Percentiles rank a stretch among this genome's conserved stretches.
Conservation (phyloP, 2,888 invertebrate genomes). For the Oscheius onirici region DNA sequence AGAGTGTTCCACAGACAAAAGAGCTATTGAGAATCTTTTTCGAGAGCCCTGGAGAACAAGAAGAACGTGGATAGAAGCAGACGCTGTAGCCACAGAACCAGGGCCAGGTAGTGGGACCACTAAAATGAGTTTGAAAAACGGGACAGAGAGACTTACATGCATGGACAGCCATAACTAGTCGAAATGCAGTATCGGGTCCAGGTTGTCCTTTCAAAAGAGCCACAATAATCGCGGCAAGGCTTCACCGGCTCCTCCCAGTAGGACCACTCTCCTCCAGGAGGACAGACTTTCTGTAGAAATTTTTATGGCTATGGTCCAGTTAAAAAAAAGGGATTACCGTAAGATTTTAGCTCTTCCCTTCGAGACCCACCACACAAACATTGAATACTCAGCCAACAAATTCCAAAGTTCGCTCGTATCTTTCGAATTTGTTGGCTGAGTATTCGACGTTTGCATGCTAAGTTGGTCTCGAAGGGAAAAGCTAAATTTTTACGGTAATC, state of each 20-base stretch:
- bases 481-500: too few relatives aligned
- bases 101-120: neutral
- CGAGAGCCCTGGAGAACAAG: slow-evolving; percentile 30
- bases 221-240: slow-evolving; percentile 47
- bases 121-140: neutral
- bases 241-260: slow-evolving; percentile 31
- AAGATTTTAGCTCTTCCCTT: too few relatives aligned
- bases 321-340: too few relatives aligned
- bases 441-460: too few relatives aligned
- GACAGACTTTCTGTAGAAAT: too few relatives aligned
- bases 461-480: too few relatives aligned
- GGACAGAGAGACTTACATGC: slow-evolving; percentile 28
- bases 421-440: too few relatives aligned
- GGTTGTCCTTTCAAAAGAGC: slow-evolving; percentile 44
- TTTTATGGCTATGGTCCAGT: neutral
- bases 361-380: too few relatives aligned
- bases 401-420: too few relatives aligned
- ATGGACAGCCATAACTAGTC: slow-evolving; percentile 40
- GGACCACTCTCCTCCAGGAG: slow-evolving; percentile 33
- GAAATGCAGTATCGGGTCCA: slow-evolving; percentile 41
- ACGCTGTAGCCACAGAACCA: slow-evolving; percentile 3
- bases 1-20: too few relatives aligned
- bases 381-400: too few relatives aligned
- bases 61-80: slow-evolving; percentile 21
- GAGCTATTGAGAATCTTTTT: too few relatives aligned